Evolutionary conservation across 2,113 vertebrate genomes (phyloP).

Genomic region (Larimichthys polyactis): DNA sequence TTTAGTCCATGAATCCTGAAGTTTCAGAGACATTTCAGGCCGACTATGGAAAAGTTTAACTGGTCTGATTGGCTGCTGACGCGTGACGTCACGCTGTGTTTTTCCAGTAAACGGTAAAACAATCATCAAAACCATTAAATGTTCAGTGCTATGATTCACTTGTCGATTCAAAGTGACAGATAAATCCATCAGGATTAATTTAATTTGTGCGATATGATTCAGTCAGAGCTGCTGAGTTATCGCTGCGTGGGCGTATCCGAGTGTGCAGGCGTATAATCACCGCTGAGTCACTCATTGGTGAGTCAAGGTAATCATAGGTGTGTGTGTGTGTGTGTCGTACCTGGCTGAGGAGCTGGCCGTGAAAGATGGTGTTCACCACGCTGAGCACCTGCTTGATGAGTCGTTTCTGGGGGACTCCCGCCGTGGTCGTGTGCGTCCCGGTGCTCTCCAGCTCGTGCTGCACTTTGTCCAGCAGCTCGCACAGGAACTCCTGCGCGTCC

Average conservation of each 20-base stretch:
- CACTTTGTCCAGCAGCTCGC: slow-evolving; percentile 96
- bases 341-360: slow-evolving; percentile 98
- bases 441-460: slow-evolving; percentile 97
- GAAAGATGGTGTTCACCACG: slow-evolving; percentile 99
- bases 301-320: background rate
- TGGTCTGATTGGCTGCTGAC: too few relatives aligned
- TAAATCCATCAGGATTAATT: background rate
- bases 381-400: slow-evolving; percentile 98
- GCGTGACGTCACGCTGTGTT: too few relatives aligned
- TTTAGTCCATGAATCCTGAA: too few relatives aligned
- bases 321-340: slow-evolving; percentile 79
- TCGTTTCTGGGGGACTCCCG: slow-evolving; percentile 91
- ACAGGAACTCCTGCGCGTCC: slow-evolving; percentile 98
- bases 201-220: background rate
- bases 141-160: background rate
- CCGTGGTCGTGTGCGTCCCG: slow-evolving; percentile 85
- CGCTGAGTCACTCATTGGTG: background rate
- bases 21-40: too few relatives aligned
- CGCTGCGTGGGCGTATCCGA: background rate
- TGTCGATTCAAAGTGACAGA: background rate
- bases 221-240: slow-evolving; percentile 6
- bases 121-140: background rate
- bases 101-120: too few relatives aligned
- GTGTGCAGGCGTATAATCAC: background rate
- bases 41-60: too few relatives aligned